Evolutionary conservation across 2,888 invertebrate species (phyloP).

Genomic region (Mesorhabditis sp.): DNA sequence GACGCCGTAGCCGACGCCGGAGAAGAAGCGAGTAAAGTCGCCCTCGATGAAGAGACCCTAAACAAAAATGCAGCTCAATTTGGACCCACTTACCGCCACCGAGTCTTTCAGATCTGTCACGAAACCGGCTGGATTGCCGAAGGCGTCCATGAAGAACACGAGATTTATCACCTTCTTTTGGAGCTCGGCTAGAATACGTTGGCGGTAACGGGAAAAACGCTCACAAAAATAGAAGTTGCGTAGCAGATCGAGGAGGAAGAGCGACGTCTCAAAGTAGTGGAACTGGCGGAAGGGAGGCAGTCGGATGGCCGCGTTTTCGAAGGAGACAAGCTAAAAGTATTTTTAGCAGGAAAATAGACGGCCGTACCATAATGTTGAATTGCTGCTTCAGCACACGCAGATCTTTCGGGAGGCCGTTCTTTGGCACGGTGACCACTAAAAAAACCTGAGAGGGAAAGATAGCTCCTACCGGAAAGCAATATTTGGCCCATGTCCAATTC

Average conservation of each 20-base stretch:
- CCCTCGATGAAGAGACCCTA: constrained; percentile 86
- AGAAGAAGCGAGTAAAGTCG: constrained; percentile 82
- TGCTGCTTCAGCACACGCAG: constrained; percentile 76
- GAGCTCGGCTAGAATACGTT: constrained; percentile 68
- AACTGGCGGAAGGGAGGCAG: constrained; percentile 76
- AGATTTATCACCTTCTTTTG: constrained; percentile 93
- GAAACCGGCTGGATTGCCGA: constrained; percentile 93
- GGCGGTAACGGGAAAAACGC: constrained; percentile 3
- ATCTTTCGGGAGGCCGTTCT: constrained; percentile 69
- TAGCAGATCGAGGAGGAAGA: constrained; percentile 77
- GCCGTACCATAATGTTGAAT: constrained; percentile 70
- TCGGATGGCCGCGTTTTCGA: constrained; percentile 88
- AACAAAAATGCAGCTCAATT: constrained; percentile 6
- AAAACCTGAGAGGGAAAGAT: constrained; percentile 59
- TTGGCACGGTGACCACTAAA: constrained; percentile 82
- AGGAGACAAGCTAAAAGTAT: constrained; percentile 74
- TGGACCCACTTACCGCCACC: constrained; percentile 22
- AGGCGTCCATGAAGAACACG: constrained; percentile 90
- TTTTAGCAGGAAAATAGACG: background rate
- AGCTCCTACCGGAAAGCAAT: constrained; percentile 71
- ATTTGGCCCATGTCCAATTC: constrained; percentile 78
- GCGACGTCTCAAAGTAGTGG: constrained; percentile 86
- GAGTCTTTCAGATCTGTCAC: constrained; percentile 93
- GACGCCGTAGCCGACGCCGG: constrained; percentile 92
- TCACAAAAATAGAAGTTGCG: constrained; percentile 74